Conservation (phyloP, 1,140 invertebrate species). For the Pristionchus pacificus region DNA sequence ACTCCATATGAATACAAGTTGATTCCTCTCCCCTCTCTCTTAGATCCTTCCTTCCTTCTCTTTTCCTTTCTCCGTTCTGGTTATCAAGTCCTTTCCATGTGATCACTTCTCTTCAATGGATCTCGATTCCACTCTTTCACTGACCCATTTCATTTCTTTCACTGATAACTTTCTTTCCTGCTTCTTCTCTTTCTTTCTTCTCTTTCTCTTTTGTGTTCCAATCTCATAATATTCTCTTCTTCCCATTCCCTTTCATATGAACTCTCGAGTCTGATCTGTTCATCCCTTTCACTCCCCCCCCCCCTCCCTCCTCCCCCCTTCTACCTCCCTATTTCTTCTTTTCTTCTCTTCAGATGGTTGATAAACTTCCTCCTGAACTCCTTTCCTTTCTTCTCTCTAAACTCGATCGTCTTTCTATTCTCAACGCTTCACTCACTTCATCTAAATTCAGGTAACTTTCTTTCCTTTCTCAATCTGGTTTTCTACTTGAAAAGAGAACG, state of each 20-base stretch:
- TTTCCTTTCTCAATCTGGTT: background rate
- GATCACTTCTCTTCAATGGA: no score
- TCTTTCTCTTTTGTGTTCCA: background rate
- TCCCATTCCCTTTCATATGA: constrained; percentile 10
- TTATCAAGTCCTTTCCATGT: no score
- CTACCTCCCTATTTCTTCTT: constrained; percentile 9
- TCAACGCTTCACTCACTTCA: background rate
- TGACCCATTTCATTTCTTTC: constrained; percentile 10
- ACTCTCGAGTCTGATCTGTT: constrained; percentile 17
- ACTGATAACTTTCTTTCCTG: background rate
- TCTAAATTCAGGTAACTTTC: background rate
- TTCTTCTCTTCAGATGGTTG: background rate
- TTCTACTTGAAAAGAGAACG: constrained; percentile 4
- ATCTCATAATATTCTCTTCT: constrained; percentile 1
- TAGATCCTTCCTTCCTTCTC: no score
- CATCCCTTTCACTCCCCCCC: background rate
- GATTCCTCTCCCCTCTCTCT: no score
- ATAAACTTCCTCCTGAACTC: background rate
- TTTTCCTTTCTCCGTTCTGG: no score
- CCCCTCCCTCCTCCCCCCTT: background rate
- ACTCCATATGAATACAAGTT: no score
- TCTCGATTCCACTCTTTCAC: no score
- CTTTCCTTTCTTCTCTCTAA: constrained; percentile 1
- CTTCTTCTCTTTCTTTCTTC: background rate
- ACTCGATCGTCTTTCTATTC: constrained; percentile 9